Evolutionary conservation across 35 echinoderm and acorn worm species (phyloP), one percentile per base, ranked within the genome.

Genomic region (Strongylocentrotus purpuratus): DNA sequence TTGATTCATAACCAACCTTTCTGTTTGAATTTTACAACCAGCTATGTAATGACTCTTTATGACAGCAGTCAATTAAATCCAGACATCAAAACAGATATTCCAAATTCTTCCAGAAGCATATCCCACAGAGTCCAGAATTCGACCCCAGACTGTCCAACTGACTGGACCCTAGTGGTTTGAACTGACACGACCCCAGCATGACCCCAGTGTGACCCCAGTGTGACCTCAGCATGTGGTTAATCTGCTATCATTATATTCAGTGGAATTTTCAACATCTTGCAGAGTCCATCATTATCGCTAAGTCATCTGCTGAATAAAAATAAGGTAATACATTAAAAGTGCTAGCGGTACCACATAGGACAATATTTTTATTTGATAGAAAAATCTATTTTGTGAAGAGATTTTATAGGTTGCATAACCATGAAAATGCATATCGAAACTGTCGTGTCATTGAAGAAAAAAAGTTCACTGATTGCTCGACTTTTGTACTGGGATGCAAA

Each of bases 1-100:
- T 55, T 2, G 15, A 55, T 11, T 55, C 15, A 15, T 11, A 55
- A 15, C 15, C 50, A 11, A 15, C 15, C 20, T 28, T 78, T n/a
- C 65, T 78, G 65, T 78, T 17, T 78, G 65, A 78, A 28, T 0
- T 28, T 78, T 78, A 18, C 65, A 78, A 78, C 20, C 65, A n/a
- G 22, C 28, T 28, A 78, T 78, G 20, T 78, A 28, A 28, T 78
- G 65, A 78, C 65, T 22, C 65, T 78, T 28, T 78, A 78, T 78
- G 65, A 78, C 65, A 78, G 22, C 65, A 78, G 65, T 78, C 65
- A 78, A 78, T 78, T 78, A 78, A 78, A 78, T 78, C 25, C 65
- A 78, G 65, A 78, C 65, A 78, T 78, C 65, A n/a, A 78, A n/a
- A 78, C 20, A 78, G 65, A 78, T 18, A 78, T 78, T 78, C 28